Evolutionary conservation across 2,797 vertebrate species (phyloP).

Genomic region (Enteromius treurensis): DNA sequence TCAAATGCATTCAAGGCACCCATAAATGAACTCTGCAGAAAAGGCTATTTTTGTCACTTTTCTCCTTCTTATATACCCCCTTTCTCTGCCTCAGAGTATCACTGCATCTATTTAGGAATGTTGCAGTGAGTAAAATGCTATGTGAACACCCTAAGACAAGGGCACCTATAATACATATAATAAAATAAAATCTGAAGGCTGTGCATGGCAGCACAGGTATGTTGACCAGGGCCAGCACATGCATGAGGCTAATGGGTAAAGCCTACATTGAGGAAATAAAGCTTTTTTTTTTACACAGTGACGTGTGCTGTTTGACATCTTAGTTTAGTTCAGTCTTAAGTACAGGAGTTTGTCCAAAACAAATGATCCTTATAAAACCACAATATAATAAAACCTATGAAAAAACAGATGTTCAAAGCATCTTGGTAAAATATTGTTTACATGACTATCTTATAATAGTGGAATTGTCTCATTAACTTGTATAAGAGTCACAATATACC

Average conservation of each 20-base stretch:
- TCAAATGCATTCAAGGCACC: constrained; percentile 80
- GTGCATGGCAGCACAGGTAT: constrained; percentile 73
- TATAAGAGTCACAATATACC: neutral
- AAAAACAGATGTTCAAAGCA: neutral
- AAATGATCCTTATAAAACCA: neutral
- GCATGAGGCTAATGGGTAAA: constrained; percentile 32
- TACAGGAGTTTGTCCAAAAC: neutral
- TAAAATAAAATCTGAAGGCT: constrained; percentile 80
- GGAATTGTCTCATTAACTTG: neutral
- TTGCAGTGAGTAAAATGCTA: constrained; percentile 81
- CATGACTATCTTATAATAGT: no score
- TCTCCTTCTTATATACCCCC: constrained; percentile 37
- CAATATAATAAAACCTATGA: neutral
- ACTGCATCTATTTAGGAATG: constrained; percentile 82
- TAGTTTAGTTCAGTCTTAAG: constrained; percentile 26
- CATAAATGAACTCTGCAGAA: constrained; percentile 76
- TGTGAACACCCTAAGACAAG: constrained; percentile 79
- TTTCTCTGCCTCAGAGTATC: constrained; percentile 67
- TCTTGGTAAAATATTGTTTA: neutral
- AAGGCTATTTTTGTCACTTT: constrained; percentile 56
- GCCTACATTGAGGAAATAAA: neutral
- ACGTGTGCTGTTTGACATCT: constrained; percentile 29
- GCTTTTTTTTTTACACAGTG: constrained; percentile 10
- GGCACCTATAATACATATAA: constrained; percentile 68
- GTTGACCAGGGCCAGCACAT: constrained; percentile 65